Evolutionary conservation across 2,113 vertebrate genomes (phyloP).

Genomic region (Lamprotornis superbus): DNA sequence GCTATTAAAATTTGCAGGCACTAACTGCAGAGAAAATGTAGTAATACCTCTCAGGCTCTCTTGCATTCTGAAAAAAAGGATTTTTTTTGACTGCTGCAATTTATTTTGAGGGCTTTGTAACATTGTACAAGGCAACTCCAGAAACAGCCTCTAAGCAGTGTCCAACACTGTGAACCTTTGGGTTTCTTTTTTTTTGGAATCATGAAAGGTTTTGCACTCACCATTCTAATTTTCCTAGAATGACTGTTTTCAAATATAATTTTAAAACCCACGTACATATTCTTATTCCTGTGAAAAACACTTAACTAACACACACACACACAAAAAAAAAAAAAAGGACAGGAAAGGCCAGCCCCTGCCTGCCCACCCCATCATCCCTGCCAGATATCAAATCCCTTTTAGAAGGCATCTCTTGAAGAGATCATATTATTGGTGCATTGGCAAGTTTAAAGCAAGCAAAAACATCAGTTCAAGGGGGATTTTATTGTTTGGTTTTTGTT

Average conservation of each 20-base stretch:
- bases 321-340: neutral
- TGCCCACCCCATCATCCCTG: neutral
- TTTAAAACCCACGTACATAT: neutral
- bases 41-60: neutral
- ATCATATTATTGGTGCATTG: neutral
- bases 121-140: neutral
- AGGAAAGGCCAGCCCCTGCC: neutral
- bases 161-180: neutral
- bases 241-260: neutral
- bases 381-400: neutral
- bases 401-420: neutral
- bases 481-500: neutral
- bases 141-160: neutral
- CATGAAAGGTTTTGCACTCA: neutral
- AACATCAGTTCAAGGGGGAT: accelerated
- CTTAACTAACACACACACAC: neutral
- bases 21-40: neutral
- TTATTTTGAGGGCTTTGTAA: neutral
- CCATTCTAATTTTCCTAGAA: neutral
- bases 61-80: neutral
- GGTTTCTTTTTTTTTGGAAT: neutral
- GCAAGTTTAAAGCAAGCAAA: neutral
- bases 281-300: neutral
- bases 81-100: neutral
- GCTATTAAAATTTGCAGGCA: neutral